Base-by-base conservation (phyloP, 64 coral and sea anemone genomes). In the Pocillopora verrucosa region DNA sequence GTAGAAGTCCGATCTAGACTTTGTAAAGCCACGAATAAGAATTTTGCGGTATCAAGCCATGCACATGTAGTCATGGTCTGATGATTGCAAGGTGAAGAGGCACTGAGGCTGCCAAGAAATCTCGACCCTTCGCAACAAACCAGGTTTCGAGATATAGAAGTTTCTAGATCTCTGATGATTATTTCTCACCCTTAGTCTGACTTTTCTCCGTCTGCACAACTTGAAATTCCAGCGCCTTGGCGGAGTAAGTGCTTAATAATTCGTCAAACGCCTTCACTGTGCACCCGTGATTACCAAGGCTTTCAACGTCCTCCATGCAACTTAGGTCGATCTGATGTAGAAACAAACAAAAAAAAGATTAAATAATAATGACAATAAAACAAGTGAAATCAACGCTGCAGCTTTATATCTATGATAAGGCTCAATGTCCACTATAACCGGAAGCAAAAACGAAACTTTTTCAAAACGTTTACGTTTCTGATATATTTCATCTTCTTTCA, bases 151-250 rank as follows among this genome's bases (percentile, higher is more conserved):
- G 61, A 63, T 16, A 20, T 20, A 24, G 11, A 20, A 0, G 20
- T 0, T 7, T 70, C 10, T 70, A 30, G 30, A 30, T 30, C 65
- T 68, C 4, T 20, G 4, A 1, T 59, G 1, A 58, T 2, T 9
- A 61, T 64, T 59, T 15, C 74, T 68, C 34, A 36, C 75, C 70
- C 65, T 68, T 87, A 80, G 79, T 91, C 51, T 93, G 87, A 59
- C 59, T 75, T 60, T 59, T 36, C 26, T 95, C 84, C 35, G 60
- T 56, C 64, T 93, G 91, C 11, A 99, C 92, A 45, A 99, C 94
- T 82, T 99, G 87, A 89, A 99, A 99, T 62, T 95, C 94, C 36
- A 99, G 72, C 5, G 97, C 97, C 65, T 93, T 99, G 17, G 93
- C 75, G 15, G 97, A 91, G 56, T 99, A 99, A 0, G 62, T 73